These are phyloP conservation scores for Cydia pomonella DNA, from an alignment of 1,140 invertebrate species.

Conservation along the genomic window DNA sequence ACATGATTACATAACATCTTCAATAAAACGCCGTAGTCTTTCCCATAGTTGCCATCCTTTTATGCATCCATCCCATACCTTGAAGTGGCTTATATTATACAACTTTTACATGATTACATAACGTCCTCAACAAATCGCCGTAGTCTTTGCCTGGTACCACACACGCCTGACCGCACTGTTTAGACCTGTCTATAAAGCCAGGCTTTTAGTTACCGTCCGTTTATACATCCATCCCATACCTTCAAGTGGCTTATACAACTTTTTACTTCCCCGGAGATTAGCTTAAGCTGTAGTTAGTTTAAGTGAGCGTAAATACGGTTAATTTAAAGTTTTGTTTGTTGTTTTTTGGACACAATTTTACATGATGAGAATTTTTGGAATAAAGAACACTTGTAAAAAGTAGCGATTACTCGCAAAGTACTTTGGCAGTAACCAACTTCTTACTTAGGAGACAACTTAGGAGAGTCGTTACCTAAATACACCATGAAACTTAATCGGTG, in stretches of 20 bases:
- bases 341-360: background rate
- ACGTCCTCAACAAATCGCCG: constrained; percentile 24
- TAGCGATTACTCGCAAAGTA: background rate
- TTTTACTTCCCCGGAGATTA: constrained; percentile 16
- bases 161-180: constrained; percentile 21
- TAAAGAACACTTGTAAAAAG: background rate
- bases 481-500: too few relatives aligned
- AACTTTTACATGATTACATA: constrained; percentile 2
- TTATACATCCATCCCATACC: constrained; percentile 38
- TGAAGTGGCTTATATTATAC: background rate
- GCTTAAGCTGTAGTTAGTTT: constrained; percentile 8
- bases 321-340: constrained; percentile 3
- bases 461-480: too few relatives aligned
- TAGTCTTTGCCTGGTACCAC: constrained; percentile 30
- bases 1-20: too few relatives aligned
- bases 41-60: too few relatives aligned
- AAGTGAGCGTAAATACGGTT: constrained; percentile 14
- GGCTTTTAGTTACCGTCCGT: constrained; percentile 51
- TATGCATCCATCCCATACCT: constrained; percentile 37
- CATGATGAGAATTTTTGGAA: background rate
- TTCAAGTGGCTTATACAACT: constrained; percentile 29
- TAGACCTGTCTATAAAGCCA: constrained; percentile 46
- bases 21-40: too few relatives aligned
- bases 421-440: too few relatives aligned
- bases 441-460: too few relatives aligned